These are phyloP conservation scores for Varanus salvator DNA, from an alignment of 2,113 vertebrate genomes.

Conservation along the genomic window DNA sequence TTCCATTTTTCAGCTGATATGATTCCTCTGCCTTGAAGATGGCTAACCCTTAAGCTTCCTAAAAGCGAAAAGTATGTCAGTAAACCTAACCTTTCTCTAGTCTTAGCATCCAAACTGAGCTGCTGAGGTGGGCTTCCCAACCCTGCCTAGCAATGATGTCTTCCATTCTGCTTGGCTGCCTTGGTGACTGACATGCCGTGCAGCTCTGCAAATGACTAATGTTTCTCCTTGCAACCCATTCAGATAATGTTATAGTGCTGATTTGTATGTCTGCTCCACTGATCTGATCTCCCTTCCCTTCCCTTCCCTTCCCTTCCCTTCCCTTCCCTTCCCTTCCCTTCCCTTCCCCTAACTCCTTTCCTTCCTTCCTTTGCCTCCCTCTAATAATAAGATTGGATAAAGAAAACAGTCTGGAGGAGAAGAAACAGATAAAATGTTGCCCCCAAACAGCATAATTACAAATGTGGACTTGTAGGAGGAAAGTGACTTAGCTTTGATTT, in stretches of 20 bases:
- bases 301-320: background rate
- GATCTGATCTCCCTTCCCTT: no score
- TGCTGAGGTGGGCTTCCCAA: background rate
- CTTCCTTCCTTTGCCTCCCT: conserved; percentile 4
- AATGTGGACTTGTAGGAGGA: conserved; percentile 62
- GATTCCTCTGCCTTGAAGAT: background rate
- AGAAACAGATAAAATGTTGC: conserved; percentile 46
- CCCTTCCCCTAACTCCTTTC: background rate
- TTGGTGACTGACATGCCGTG: background rate
- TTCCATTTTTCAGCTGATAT: background rate
- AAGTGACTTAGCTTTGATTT: conserved; percentile 64
- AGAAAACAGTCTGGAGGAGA: conserved; percentile 43
- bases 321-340: background rate
- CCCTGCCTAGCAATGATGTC: background rate
- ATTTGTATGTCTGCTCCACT: conserved; percentile 27
- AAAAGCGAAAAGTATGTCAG: background rate
- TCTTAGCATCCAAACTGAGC: background rate
- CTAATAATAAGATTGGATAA: conserved; percentile 49
- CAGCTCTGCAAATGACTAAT: background rate
- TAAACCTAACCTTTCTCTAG: background rate
- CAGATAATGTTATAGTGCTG: conserved; percentile 24
- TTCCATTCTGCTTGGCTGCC: background rate
- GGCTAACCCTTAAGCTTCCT: background rate
- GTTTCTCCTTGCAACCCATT: conserved; percentile 25
- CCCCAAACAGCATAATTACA: conserved; percentile 61